Conservation (phyloP, 2,797 vertebrate species). For the Aulostomus chinensis region DNA sequence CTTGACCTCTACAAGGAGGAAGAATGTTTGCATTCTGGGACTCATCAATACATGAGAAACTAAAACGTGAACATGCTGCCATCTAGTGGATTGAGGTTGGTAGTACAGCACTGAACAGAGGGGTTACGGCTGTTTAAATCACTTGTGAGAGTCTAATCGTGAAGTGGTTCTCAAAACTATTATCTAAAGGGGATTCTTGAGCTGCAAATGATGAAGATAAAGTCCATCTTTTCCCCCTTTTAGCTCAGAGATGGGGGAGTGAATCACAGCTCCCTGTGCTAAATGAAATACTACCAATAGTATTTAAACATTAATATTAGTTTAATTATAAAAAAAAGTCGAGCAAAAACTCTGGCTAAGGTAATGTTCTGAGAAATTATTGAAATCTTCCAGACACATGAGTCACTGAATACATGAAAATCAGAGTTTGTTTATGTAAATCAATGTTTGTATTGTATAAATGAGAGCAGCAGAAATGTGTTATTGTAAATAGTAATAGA, state of each 20-base stretch:
- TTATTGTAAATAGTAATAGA: no score
- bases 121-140: neutral
- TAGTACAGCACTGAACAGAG: slow-evolving; percentile 14
- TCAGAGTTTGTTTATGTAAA: no score
- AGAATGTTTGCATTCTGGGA: no score
- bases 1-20: no score
- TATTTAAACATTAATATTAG: neutral
- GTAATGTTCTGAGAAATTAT: no score
- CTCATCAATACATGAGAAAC: no score
- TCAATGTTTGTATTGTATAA: no score
- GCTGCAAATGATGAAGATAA: slow-evolving; percentile 29
- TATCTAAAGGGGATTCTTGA: slow-evolving; percentile 6
- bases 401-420: no score
- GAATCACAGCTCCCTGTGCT: neutral
- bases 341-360: no score
- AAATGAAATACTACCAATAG: neutral
- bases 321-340: no score
- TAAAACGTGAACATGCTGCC: slow-evolving; percentile 18
- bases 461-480: no score
- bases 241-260: neutral
- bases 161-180: slow-evolving; percentile 25
- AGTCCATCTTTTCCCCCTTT: neutral
- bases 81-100: slow-evolving; percentile 50
- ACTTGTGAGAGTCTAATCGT: neutral
- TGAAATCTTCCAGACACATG: no score